Evolutionary conservation across 2,113 vertebrate species (phyloP).

Genomic region (Cavia porcellus): DNA sequence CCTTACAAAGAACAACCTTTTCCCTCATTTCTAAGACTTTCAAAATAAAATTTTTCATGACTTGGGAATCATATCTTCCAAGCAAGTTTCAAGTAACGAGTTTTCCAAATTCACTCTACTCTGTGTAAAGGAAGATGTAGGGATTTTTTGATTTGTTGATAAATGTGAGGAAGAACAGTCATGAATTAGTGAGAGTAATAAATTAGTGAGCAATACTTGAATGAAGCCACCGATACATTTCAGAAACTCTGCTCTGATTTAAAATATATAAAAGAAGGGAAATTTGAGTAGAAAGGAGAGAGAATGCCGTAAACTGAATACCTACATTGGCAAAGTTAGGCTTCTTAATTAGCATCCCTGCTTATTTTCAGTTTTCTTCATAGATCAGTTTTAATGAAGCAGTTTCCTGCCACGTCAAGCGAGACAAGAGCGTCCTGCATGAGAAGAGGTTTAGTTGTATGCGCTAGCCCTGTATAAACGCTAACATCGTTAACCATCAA

Average conservation of each 20-base stretch:
- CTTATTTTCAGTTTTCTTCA: constrained; percentile 3
- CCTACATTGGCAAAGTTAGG: not conserved
- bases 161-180: not conserved
- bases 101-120: not conserved
- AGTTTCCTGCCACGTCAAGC: not conserved
- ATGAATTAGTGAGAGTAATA: not conserved
- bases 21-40: not conserved
- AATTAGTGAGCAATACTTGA: not conserved
- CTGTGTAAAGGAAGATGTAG: not conserved
- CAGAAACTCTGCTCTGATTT: not conserved
- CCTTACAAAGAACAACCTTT: not conserved
- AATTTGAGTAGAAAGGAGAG: not conserved
- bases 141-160: not conserved
- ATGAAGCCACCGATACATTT: not conserved
- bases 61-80: not conserved
- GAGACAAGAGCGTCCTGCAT: not conserved
- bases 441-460: not conserved
- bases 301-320: not conserved
- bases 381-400: constrained; percentile 5
- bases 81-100: not conserved
- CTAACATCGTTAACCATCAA: constrained; percentile 42
- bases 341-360: not conserved
- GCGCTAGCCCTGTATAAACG: not conserved
- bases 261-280: not conserved
- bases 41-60: not conserved